phyloP scores from a whole-genome alignment of 2,888 invertebrate genomes.

The Ctenicera cuprea region DNA sequence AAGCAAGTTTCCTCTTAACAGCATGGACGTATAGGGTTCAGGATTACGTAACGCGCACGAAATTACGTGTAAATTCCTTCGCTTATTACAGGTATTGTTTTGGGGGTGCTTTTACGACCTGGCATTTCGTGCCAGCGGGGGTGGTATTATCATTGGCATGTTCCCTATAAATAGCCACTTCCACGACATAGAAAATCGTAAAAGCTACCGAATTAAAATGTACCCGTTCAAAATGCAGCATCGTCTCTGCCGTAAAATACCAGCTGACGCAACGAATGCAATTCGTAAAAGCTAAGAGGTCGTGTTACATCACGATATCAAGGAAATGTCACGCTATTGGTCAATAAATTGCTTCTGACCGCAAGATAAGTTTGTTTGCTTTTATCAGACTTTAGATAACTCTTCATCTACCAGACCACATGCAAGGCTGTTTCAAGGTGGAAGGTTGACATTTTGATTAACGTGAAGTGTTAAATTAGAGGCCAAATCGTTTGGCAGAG shows the following conservation, averaged over 20 bases:
- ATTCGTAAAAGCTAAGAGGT: conserved; percentile 14
- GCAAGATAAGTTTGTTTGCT: conserved; percentile 22
- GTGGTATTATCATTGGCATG: conserved; percentile 5
- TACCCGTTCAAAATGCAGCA: not conserved
- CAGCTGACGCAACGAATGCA: conserved; percentile 25
- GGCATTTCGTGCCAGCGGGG: conserved; percentile 24
- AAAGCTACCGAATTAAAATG: not conserved
- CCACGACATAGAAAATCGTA: conserved; percentile 4
- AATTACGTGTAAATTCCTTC: conserved; percentile 23
- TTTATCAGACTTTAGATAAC: conserved; percentile 5
- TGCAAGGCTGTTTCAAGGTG: conserved; percentile 24
- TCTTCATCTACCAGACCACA: conserved; percentile 5
- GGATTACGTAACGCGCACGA: not conserved
- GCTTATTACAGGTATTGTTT: conserved; percentile 32
- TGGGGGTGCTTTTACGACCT: conserved; percentile 29
- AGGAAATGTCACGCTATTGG: conserved; percentile 23
- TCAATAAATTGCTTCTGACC: conserved; percentile 26
- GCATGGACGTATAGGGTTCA: not conserved
- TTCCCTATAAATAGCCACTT: conserved; percentile 28
- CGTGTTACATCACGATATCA: conserved; percentile 20
- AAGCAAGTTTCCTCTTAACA: conserved; percentile 6
- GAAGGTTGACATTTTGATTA: conserved; percentile 21
- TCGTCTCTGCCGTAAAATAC: conserved; percentile 1
- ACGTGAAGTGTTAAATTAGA: not conserved
- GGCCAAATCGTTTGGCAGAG: not conserved